Evolutionary conservation across 2,888 invertebrate genomes (phyloP).

Genomic region (Sinelater perroti): DNA sequence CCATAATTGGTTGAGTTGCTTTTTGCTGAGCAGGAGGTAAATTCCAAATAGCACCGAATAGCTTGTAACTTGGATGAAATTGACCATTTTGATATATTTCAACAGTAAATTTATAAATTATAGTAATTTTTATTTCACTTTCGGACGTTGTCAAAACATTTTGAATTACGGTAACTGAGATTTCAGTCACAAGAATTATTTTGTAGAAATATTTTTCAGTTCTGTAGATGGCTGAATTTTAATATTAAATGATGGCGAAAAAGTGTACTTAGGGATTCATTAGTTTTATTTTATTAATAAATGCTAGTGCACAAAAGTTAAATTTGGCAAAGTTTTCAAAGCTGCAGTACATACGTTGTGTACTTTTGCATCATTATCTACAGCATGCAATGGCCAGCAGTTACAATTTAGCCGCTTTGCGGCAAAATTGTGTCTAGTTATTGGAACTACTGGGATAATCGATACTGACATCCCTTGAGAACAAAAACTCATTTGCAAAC

Average conservation of each 20-base stretch:
- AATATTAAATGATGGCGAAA: too few species aligned
- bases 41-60: not conserved
- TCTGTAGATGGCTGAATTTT: too few species aligned
- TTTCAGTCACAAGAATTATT: too few species aligned
- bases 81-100: not conserved
- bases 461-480: conserved; percentile 14
- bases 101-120: not conserved
- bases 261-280: too few species aligned
- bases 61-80: not conserved
- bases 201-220: too few species aligned
- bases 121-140: too few species aligned
- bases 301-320: not conserved
- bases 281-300: too few species aligned
- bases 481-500: conserved; percentile 14
- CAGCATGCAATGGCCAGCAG: too few species aligned
- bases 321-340: too few species aligned
- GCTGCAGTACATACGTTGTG: too few species aligned
- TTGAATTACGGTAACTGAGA: not conserved
- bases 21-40: not conserved
- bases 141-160: conserved; percentile 6
- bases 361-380: too few species aligned
- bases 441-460: conserved; percentile 8
- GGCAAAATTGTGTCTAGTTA: not conserved
- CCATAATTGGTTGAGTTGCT: not conserved
- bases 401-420: too few species aligned